Evolutionary conservation across 2,888 invertebrate species (phyloP).

Genomic region (Chrysolina americana): DNA sequence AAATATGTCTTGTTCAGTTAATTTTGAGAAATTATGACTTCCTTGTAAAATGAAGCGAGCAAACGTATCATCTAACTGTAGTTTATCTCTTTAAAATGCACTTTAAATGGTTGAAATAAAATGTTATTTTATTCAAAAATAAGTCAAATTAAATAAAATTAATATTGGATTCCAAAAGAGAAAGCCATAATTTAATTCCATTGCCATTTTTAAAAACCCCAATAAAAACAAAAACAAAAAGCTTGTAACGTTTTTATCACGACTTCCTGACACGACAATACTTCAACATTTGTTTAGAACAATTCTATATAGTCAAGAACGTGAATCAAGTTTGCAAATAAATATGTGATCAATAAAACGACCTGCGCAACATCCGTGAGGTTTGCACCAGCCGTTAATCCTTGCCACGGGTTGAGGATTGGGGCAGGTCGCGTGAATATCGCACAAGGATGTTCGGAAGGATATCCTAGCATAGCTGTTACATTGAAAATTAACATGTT

Average conservation of each 20-base stretch:
- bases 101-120: no score
- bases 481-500: background rate
- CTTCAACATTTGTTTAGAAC: background rate
- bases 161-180: no score
- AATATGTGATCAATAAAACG: slow-evolving; percentile 21
- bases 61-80: no score
- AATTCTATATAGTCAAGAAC: background rate
- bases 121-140: no score
- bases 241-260: background rate
- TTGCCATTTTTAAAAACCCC: background rate
- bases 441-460: slow-evolving; percentile 7
- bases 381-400: slow-evolving; percentile 20
- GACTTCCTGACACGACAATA: background rate
- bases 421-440: slow-evolving; percentile 12
- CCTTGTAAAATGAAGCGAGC: no score
- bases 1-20: no score
- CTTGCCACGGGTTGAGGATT: slow-evolving; percentile 4
- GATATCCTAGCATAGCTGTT: background rate
- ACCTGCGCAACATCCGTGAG: slow-evolving; percentile 14
- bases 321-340: background rate
- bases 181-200: no score
- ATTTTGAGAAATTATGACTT: no score
- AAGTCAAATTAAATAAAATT: no score
- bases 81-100: no score
- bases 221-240: slow-evolving; percentile 6